Percentiles rank a stretch among this genome's conserved stretches.
Conservation (phyloP, 2,888 invertebrate species). For the Agrochola lota region DNA sequence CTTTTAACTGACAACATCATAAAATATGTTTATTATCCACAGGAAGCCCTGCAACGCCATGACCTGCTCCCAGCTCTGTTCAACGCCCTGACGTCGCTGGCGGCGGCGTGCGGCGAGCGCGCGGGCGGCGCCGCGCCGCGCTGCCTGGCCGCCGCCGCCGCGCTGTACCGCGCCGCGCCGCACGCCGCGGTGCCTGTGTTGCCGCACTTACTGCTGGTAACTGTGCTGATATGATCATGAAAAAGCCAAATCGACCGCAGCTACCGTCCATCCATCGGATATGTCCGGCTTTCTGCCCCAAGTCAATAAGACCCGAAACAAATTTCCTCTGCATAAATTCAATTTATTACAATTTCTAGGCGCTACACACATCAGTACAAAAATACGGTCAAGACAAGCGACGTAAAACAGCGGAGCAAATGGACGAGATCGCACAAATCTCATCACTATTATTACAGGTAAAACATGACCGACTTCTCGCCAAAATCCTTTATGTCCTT, state of each 20-base stretch:
- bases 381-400: slow-evolving; percentile 74
- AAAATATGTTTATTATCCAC: slow-evolving; percentile 1
- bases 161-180: slow-evolving; percentile 83
- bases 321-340: too few species aligned
- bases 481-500: too few species aligned
- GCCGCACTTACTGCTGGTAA: slow-evolving; percentile 54
- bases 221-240: too few species aligned
- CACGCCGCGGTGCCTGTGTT: slow-evolving; percentile 64
- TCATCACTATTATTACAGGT: slow-evolving; percentile 78
- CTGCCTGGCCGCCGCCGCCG: slow-evolving; percentile 83
- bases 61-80: slow-evolving; percentile 83
- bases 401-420: slow-evolving; percentile 70
- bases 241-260: too few species aligned
- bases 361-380: slow-evolving; percentile 74
- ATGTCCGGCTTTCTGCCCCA: too few species aligned
- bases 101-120: slow-evolving; percentile 68
- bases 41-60: slow-evolving; percentile 85
- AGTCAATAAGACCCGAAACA: too few species aligned
- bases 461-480: background rate
- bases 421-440: slow-evolving; percentile 77
- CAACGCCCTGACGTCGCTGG: slow-evolving; percentile 79
- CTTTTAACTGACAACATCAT: too few species aligned
- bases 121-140: slow-evolving; percentile 70
- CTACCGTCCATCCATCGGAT: too few species aligned
- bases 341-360: slow-evolving; percentile 62